Conservation (phyloP, 2,113 vertebrate genomes). For the Zeus faber region DNA sequence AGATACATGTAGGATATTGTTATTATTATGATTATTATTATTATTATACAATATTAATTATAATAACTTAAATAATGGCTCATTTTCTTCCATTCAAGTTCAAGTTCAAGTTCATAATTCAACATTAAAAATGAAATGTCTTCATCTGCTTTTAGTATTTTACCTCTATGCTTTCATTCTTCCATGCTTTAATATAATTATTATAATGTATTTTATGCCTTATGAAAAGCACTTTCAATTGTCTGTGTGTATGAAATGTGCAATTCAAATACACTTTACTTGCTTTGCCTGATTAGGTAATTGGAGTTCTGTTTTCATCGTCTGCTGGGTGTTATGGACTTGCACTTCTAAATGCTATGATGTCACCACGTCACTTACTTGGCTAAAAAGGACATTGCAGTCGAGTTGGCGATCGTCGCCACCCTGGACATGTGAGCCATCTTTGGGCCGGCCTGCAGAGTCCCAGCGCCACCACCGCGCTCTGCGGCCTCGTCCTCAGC, state of each 20-base stretch:
- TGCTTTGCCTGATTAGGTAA: no score
- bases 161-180: neutral
- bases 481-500: constrained; percentile 39
- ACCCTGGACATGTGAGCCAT: constrained; percentile 63
- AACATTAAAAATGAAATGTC: neutral
- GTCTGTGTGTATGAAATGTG: no score
- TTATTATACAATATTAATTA: neutral
- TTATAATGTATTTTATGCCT: no score
- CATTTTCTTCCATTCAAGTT: no score
- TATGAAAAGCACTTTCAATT: no score
- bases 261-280: no score
- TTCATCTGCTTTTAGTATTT: neutral
- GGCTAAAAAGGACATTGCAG: constrained; percentile 66
- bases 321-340: neutral
- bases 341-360: neutral
- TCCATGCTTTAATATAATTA: neutral
- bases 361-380: constrained; percentile 34
- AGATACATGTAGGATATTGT: no score
- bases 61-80: neutral
- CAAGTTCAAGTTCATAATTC: neutral
- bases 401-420: constrained; percentile 63
- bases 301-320: neutral
- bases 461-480: constrained; percentile 19
- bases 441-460: constrained; percentile 54
- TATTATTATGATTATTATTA: neutral